Base-by-base conservation (phyloP, 2,113 vertebrate species). In the Melanocharis versteri region DNA sequence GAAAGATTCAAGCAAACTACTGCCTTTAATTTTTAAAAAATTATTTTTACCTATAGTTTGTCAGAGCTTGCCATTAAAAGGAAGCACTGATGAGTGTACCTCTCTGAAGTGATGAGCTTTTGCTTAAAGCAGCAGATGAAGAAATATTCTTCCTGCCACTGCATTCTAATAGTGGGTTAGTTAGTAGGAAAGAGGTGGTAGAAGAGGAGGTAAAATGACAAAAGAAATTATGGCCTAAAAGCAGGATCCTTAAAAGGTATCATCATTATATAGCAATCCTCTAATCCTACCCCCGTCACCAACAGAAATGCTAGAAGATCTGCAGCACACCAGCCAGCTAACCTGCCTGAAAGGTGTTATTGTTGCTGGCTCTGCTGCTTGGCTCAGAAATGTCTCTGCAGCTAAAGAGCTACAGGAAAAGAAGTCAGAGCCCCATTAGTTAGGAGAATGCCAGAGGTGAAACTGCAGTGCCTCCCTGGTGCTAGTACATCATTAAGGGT, bases 21-120 rank as follows among this genome's bases (percentile, higher is more conserved):
- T 62, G 82, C 73, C 64, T 94, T 93, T 96, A 87, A 50, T 91
- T 77, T 68, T 27, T 14, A 6, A 14, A 48, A 83, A 81, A 56
- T 64, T 70, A 83, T 96, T 94, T 94, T 96, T 89, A 93, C 87
- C 75, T 96, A 72, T 82, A 88, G 87, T 97, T 96, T 96, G 56
- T 91, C 87, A 83, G 87, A 84, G 48, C 78, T 95, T 97, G 83
- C 86, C 71, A 54, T 90, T 94, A 71, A 89, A 94, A 89, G n/a
- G 56, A 94, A 90, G 88, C 73, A 35, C 56, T 82, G 83, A 88
- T 93, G 77, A 72, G 58, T 64, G 22, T 85, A 42, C 48, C 12
- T 90, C 70, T 76, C 66, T 85, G 82, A 93, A 90, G 47, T 65
- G 71, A 78, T 42, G 12, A 84, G 72, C 48, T 88, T 91, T 90